A percentile compares a stretch with the other conserved stretches of the same genome.
Conservation (phyloP, 37 sponge, comb jelly and placozoan genomes). For the Axinella damicornis region DNA sequence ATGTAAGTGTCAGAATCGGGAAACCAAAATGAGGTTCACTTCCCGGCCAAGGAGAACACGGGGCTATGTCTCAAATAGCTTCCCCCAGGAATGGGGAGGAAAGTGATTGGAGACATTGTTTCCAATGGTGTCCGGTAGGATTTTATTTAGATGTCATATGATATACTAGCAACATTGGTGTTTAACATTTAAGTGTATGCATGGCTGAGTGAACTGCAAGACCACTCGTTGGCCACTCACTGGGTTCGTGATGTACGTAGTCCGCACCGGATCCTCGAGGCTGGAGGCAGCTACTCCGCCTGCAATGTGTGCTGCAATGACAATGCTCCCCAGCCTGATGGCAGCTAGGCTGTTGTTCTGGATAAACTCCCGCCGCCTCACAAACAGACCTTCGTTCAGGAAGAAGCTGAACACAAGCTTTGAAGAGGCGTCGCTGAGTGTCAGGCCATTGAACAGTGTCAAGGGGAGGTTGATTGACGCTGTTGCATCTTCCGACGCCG, state of each 20-base stretch:
- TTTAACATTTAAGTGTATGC: too few relatives aligned
- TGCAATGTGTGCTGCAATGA: slow-evolving; percentile 18
- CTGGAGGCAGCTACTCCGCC: slow-evolving; percentile 1
- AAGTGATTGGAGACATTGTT: too few relatives aligned
- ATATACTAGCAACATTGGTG: too few relatives aligned
- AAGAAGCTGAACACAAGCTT: slow-evolving; percentile 23
- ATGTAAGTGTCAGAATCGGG: too few relatives aligned
- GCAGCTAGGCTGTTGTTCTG: background rate
- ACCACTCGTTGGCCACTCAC: background rate
- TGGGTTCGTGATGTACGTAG: slow-evolving; percentile 11
- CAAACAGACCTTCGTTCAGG: slow-evolving; percentile 15
- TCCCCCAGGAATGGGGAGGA: too few relatives aligned
- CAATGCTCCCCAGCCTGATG: slow-evolving; percentile 14
- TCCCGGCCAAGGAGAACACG: too few relatives aligned
- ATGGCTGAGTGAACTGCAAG: too few relatives aligned
- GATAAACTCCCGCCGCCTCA: slow-evolving; percentile 6
- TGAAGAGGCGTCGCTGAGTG: background rate
- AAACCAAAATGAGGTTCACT: too few relatives aligned
- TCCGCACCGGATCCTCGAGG: slow-evolving; percentile 19
- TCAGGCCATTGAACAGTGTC: background rate
- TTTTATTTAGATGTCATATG: too few relatives aligned
- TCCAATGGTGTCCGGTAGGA: too few relatives aligned
- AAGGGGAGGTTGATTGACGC: slow-evolving; percentile 6
- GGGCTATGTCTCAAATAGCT: too few relatives aligned
- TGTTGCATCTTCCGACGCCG: background rate